These are phyloP conservation scores for Eucidaris tribuloides DNA, from an alignment of 35 echinoderm and acorn worm genomes.

Conservation along the genomic window DNA sequence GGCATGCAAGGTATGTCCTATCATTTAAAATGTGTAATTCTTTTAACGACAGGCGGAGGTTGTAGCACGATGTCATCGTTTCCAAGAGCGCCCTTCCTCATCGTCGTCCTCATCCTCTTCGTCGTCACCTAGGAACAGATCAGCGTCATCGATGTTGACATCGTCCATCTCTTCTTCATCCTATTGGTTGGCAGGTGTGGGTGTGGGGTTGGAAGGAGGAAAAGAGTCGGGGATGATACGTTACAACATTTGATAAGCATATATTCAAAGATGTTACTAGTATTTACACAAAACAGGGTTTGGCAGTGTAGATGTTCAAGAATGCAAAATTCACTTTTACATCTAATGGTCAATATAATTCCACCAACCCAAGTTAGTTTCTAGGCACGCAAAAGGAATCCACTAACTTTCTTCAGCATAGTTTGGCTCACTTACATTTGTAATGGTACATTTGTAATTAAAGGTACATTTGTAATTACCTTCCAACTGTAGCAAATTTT, in stretches of 20 bases:
- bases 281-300: not conserved
- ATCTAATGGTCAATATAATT: not conserved
- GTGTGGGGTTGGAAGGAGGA: not conserved
- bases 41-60: too few relatives aligned
- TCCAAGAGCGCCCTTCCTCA: constrained; percentile 49
- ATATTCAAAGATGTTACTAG: not conserved
- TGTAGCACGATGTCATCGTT: too few relatives aligned
- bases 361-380: too few relatives aligned
- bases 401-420: too few relatives aligned
- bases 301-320: not conserved
- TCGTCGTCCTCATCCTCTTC: constrained; percentile 66
- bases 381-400: too few relatives aligned
- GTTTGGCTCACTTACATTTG: too few relatives aligned
- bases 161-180: constrained; percentile 12
- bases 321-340: not conserved
- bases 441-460: too few relatives aligned
- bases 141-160: not conserved
- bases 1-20: too few relatives aligned
- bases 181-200: not conserved
- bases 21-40: too few relatives aligned
- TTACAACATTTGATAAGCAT: not conserved
- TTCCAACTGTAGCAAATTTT: too few relatives aligned
- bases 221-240: not conserved
- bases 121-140: constrained; percentile 34
- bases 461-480: too few relatives aligned